A percentile compares a stretch with the other conserved stretches of the same genome.
Evolutionary conservation across 2,888 invertebrate species (phyloP).

Genomic region (Caprella mutica): DNA sequence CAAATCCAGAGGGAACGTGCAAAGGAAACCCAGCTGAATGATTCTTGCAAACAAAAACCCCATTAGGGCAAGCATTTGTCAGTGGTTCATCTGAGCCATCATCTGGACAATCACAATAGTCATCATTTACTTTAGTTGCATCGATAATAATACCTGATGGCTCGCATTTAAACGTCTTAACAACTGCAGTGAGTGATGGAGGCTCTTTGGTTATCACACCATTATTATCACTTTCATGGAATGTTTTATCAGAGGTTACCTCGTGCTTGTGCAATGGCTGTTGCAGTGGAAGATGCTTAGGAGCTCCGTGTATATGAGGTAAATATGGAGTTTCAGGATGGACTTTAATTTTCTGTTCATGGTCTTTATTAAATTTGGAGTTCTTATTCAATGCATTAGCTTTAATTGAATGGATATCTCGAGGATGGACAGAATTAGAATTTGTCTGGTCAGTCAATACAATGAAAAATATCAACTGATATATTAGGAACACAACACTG

Average conservation of each 20-base stretch:
- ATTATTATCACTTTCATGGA: too few species aligned
- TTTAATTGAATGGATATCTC: neutral
- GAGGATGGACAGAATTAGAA: neutral
- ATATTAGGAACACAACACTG: conserved; percentile 4
- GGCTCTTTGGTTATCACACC: too few species aligned
- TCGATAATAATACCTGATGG: conserved; percentile 20
- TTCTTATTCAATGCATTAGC: neutral
- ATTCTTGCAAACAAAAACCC: conserved; percentile 37
- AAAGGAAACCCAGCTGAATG: conserved; percentile 11
- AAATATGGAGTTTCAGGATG: neutral
- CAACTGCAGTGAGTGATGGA: too few species aligned
- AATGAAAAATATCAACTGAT: conserved; percentile 2
- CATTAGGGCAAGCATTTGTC: conserved; percentile 43
- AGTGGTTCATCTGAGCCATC: conserved; percentile 45
- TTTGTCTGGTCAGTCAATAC: conserved; percentile 1
- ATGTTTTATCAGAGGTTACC: too few species aligned
- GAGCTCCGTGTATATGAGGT: too few species aligned
- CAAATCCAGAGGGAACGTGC: conserved; percentile 39
- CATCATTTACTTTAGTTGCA: conserved; percentile 65
- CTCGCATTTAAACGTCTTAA: conserved; percentile 3
- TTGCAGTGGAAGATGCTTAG: too few species aligned
- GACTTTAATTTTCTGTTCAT: neutral
- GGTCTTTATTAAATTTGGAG: neutral
- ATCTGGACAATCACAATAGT: conserved; percentile 73
- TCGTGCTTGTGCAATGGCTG: too few species aligned